These are phyloP conservation scores for Andrena haemorrhoa DNA, from an alignment of 2,888 invertebrate genomes.

Conservation along the genomic window DNA sequence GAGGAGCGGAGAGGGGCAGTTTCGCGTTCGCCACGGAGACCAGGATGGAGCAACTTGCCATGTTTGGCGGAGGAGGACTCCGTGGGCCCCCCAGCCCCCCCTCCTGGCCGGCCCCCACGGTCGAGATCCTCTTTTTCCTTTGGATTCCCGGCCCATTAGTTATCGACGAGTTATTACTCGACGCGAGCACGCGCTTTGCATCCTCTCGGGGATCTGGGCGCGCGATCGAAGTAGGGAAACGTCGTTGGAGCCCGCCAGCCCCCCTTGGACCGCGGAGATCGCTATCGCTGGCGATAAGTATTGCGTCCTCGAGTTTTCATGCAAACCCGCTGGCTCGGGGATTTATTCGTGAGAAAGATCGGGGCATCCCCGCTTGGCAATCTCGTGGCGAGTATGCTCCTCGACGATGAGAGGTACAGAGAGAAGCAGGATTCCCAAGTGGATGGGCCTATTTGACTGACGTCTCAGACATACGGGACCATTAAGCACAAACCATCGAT, in stretches of 20 bases:
- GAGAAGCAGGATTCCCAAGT: too few species aligned
- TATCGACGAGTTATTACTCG: slow-evolving; percentile 72
- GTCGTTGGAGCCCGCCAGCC: neutral
- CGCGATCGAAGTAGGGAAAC: slow-evolving; percentile 54
- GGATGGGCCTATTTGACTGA: too few species aligned
- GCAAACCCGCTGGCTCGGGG: neutral
- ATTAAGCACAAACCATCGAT: too few species aligned
- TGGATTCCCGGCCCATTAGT: slow-evolving; percentile 61
- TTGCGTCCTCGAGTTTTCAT: neutral
- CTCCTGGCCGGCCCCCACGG: neutral
- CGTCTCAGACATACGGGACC: too few species aligned
- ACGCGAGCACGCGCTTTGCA: slow-evolving; percentile 56
- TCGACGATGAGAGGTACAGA: too few species aligned
- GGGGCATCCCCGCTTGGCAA: neutral
- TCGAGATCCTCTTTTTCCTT: slow-evolving; percentile 18
- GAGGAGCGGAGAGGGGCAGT: slow-evolving; percentile 39
- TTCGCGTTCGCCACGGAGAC: slow-evolving; percentile 51
- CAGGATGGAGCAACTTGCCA: slow-evolving; percentile 68
- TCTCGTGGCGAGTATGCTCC: neutral
- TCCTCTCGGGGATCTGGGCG: slow-evolving; percentile 20
- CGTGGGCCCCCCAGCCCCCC: slow-evolving; percentile 33
- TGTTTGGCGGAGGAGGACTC: slow-evolving; percentile 65
- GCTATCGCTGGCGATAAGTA: slow-evolving; percentile 24
- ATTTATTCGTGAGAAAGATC: neutral
- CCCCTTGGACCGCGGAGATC: slow-evolving; percentile 17